Evolutionary conservation across 2,888 invertebrate genomes (phyloP), one percentile per base, ranked within the genome.

Genomic region (Pseudococcus jackbeardsleyi): DNA sequence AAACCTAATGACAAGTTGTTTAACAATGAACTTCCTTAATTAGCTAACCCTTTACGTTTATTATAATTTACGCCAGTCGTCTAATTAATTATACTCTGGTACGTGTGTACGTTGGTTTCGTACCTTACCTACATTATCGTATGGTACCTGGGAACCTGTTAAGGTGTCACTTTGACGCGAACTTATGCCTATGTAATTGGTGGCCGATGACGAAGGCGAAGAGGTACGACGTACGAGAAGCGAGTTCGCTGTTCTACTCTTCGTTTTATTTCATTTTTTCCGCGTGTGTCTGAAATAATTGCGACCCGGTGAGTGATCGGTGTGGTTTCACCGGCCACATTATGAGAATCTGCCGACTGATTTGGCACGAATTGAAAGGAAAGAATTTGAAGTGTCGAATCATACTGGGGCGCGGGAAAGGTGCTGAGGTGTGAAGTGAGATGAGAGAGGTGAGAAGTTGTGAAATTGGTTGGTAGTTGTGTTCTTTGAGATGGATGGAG

Each of bases 11-110:
- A 64, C 64, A 64, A 64, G 64, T 64, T 64, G 64, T 22, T 64
- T 64, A 64, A 64, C 64, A 64, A 64, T 64, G 64, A 64, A 64
- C 64, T 64, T 64, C 64, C 64, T 64, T 64, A 64, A 64, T 64
- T 64, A 64, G 64, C 64, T 64, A 64, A 64, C 64, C 64, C 19
- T 64, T 22, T 64, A 64, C 9, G 64, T 22, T 64, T 64, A 59
- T 15, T 59, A 8, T 59, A 64, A 54, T 54, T 54, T 54, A 54
- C 54, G 17, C 54, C 54, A 6, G 54, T 54, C 54, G 54, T n/a
- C 54, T 54, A 54, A 54, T 54, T 54, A 54, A 54, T 54, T 54
- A 54, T 54, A 17, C 54, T n/a, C 54, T n/a, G n/a, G 54, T 54
- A 54, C 54, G 54, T n/a, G 54, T 54, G 1, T 50, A 4, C 0